Conservation (phyloP, 2,888 invertebrate species). For the Scelioninae gen. 1 region DNA sequence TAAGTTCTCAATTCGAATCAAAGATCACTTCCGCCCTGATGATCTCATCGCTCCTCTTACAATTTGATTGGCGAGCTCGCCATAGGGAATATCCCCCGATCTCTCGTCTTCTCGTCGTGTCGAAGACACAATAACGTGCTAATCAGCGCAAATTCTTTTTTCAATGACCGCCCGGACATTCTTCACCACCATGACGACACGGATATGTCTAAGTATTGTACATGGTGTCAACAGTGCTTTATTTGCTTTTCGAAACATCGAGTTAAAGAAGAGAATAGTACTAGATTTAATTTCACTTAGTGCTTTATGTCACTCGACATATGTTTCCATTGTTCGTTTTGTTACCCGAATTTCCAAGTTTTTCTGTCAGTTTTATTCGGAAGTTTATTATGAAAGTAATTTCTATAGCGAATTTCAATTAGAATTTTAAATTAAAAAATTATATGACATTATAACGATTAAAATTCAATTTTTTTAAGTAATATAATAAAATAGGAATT, state of each 20-base stretch:
- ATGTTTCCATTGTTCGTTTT: slow-evolving; percentile 20
- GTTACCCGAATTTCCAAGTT: background rate
- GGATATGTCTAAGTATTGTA: slow-evolving; percentile 29
- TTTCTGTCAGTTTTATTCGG: background rate
- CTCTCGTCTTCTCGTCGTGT: slow-evolving; percentile 59
- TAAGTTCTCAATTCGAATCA: slow-evolving; percentile 82
- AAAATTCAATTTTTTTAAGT: too few relatives aligned
- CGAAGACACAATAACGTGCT: slow-evolving; percentile 71
- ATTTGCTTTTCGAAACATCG: slow-evolving; percentile 53
- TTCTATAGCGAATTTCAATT: too few relatives aligned
- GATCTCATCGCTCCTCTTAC: slow-evolving; percentile 80
- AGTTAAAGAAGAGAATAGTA: slow-evolving; percentile 10
- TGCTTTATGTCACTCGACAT: slow-evolving; percentile 9
- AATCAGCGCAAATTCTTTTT: slow-evolving; percentile 69
- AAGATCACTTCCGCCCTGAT: slow-evolving; percentile 82
- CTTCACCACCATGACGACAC: slow-evolving; percentile 58
- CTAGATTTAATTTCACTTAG: slow-evolving; percentile 36
- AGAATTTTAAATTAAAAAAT: too few relatives aligned
- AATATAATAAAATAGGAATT: too few relatives aligned
- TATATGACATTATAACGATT: too few relatives aligned
- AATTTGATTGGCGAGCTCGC: slow-evolving; percentile 75
- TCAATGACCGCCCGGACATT: slow-evolving; percentile 65
- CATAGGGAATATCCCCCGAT: slow-evolving; percentile 61
- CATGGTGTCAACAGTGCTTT: slow-evolving; percentile 41
- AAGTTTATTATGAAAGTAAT: too few relatives aligned